These are phyloP conservation scores for Lagenorhynchus albirostris DNA, from an alignment of 2,113 vertebrate genomes.

Conservation along the genomic window DNA sequence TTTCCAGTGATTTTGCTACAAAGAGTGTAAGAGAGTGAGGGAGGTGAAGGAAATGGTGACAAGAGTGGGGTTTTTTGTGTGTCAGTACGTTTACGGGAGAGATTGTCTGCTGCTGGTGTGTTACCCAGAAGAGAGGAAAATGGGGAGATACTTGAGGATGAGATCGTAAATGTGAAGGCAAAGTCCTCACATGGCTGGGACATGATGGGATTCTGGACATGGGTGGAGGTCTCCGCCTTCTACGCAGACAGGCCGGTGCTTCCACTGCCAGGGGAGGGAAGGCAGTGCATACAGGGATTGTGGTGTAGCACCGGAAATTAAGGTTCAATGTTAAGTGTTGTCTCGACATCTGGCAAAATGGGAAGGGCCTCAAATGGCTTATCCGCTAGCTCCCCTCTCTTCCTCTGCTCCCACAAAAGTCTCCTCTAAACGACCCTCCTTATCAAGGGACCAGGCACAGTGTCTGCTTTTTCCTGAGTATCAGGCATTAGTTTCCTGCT, in stretches of 20 bases:
- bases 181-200: not conserved
- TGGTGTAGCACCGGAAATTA: not conserved
- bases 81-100: too few species aligned
- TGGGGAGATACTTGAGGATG: accelerated
- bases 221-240: too few species aligned
- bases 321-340: not conserved
- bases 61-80: accelerated
- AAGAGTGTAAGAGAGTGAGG: not conserved
- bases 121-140: too few species aligned
- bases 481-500: too few species aligned
- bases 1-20: accelerated
- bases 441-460: not conserved
- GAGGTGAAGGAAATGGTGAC: not conserved
- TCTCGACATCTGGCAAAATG: too few species aligned
- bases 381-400: accelerated
- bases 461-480: accelerated
- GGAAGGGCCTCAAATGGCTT: not conserved
- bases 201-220: too few species aligned
- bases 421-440: not conserved
- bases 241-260: accelerated
- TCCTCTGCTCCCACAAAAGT: too few species aligned
- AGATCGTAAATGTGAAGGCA: not conserved
- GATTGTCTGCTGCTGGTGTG: accelerated
- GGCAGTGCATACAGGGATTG: accelerated
- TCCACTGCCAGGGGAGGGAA: accelerated